Evolutionary conservation across 2,888 invertebrate genomes (phyloP).

Genomic region (Lepas anatifera): DNA sequence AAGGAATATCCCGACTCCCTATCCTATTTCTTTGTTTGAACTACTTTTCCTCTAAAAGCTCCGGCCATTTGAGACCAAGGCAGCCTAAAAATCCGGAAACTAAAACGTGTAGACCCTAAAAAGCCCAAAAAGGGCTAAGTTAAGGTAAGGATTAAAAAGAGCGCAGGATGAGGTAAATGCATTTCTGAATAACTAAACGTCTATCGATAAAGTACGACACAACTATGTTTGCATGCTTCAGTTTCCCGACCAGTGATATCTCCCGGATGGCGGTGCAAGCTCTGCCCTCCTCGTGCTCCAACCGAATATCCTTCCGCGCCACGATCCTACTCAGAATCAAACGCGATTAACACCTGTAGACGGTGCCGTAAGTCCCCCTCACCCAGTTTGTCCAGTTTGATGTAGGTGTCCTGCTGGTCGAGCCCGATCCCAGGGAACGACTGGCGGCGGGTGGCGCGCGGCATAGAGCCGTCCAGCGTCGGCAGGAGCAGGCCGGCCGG

Average conservation of each 20-base stretch:
- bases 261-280: slow-evolving; percentile 55
- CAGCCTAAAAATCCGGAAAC: no score
- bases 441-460: slow-evolving; percentile 42
- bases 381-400: slow-evolving; percentile 50
- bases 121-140: no score
- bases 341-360: slow-evolving; percentile 49
- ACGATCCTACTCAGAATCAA: slow-evolving; percentile 47
- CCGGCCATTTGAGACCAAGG: no score
- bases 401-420: slow-evolving; percentile 52
- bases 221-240: slow-evolving; percentile 51
- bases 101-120: no score
- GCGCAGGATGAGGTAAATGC: no score
- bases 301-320: slow-evolving; percentile 48
- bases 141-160: no score
- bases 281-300: slow-evolving; percentile 54
- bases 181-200: no score
- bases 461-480: slow-evolving; percentile 40
- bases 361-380: slow-evolving; percentile 56
- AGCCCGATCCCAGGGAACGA: slow-evolving; percentile 57
- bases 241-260: slow-evolving; percentile 48
- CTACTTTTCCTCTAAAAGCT: no score
- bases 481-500: slow-evolving; percentile 51
- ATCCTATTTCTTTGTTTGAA: no score
- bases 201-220: no score
- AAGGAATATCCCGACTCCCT: no score